Percentiles rank a stretch among this genome's conserved stretches.
phyloP scores from a whole-genome alignment of 2,113 vertebrate species.

The Alexandromys fortis region DNA sequence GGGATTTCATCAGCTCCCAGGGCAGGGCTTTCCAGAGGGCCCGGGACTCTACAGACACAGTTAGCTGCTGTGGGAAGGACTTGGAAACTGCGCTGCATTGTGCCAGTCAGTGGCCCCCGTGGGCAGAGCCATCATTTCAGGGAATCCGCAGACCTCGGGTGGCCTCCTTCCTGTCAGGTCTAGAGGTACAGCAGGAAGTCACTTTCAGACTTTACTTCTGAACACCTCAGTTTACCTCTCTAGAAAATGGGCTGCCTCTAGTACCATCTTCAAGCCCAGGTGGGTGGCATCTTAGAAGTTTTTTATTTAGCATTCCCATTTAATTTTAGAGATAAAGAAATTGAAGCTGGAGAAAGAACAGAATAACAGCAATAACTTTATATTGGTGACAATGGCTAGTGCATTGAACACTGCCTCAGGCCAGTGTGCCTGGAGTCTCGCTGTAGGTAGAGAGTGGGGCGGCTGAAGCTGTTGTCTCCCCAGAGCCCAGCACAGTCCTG shows the following conservation, averaged over 20 bases:
- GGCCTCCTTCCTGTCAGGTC: not conserved
- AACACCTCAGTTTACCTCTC: constrained; percentile 41
- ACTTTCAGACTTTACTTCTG: not conserved
- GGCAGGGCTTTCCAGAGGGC: constrained; percentile 7
- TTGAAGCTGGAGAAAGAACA: not conserved
- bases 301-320: not conserved
- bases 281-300: not conserved
- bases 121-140: not conserved
- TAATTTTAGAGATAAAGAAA: not conserved
- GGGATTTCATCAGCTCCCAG: constrained; percentile 76
- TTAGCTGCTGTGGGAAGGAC: not conserved
- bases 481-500: not conserved
- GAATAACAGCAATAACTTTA: not conserved
- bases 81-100: not conserved
- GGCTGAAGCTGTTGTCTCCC: not conserved
- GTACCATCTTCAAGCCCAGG: not conserved
- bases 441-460: not conserved
- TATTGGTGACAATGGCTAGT: not conserved
- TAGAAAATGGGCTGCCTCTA: not conserved
- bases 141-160: not conserved
- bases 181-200: not conserved
- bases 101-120: not conserved
- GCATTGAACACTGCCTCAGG: not conserved
- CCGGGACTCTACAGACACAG: not conserved
- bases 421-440: not conserved